Percentiles rank a stretch among this genome's conserved stretches.
phyloP scores from a whole-genome alignment of 2,113 vertebrate species.

The Thymallus thymallus region DNA sequence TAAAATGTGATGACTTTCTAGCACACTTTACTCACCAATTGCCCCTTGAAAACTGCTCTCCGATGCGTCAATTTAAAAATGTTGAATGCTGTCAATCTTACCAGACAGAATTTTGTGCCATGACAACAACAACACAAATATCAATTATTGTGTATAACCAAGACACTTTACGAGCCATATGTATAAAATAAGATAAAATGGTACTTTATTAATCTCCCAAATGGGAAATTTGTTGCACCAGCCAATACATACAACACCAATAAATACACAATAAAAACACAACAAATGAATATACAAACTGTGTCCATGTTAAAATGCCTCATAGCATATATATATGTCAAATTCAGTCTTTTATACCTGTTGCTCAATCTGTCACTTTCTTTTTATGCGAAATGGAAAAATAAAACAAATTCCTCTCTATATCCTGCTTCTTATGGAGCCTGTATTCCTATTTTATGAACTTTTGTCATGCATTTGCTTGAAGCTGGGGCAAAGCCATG shows the following conservation, averaged over 20 bases:
- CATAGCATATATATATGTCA: no score
- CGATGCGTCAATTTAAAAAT: background rate
- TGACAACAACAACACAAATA: no score
- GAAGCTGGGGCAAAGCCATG: background rate
- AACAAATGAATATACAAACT: no score
- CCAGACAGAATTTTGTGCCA: background rate
- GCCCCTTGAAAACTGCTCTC: background rate
- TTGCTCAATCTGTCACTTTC: background rate
- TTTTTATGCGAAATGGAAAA: background rate
- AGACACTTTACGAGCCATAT: background rate
- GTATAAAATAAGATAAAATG: no score
- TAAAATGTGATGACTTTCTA: background rate
- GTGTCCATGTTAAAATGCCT: no score
- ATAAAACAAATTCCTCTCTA: background rate
- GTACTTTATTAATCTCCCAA: no score
- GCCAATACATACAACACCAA: no score
- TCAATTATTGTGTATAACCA: no score
- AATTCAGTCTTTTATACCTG: background rate
- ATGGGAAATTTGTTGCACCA: no score
- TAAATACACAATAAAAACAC: no score
- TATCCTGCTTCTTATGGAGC: background rate
- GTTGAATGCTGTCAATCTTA: background rate
- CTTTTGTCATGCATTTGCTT: background rate
- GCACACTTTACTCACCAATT: constrained; percentile 1
- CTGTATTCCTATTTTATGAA: constrained; percentile 1